These are phyloP conservation scores for Luffia ferchaultella DNA, from an alignment of 2,888 invertebrate genomes.

Conservation along the genomic window DNA sequence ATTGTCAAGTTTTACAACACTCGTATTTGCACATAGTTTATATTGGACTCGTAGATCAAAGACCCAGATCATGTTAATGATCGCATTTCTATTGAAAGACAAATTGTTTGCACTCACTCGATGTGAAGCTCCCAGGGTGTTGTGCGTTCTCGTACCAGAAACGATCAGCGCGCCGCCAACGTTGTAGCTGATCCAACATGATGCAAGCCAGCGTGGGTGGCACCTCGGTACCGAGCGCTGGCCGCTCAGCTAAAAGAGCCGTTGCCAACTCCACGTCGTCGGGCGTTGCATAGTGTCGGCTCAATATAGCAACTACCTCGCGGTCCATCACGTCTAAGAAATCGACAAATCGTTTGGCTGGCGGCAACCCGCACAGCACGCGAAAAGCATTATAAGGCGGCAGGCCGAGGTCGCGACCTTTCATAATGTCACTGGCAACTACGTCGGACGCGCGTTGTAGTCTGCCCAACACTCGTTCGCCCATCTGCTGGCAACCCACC, in stretches of 20 bases:
- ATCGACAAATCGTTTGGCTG: conserved; percentile 73
- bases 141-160: conserved; percentile 69
- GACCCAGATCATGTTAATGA: too few species aligned
- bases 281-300: conserved; percentile 56
- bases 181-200: conserved; percentile 83
- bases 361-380: conserved; percentile 78
- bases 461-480: conserved; percentile 23
- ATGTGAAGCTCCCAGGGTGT: conserved; percentile 21
- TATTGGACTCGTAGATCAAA: too few species aligned
- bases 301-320: conserved; percentile 26
- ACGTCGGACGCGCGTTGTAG: conserved; percentile 26
- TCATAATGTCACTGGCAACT: conserved; percentile 26
- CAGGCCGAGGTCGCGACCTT: conserved; percentile 77
- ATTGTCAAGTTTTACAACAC: too few species aligned
- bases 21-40: too few species aligned
- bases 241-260: conserved; percentile 85
- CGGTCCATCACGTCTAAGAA: conserved; percentile 71
- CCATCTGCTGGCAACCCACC: conserved; percentile 18
- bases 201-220: conserved; percentile 89
- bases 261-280: conserved; percentile 88
- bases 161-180: conserved; percentile 79
- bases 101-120: conserved; percentile 15
- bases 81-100: neutral
- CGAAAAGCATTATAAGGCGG: conserved; percentile 87
- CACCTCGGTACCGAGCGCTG: conserved; percentile 79